Evolutionary conservation across 2,888 invertebrate genomes (phyloP).

Genomic region (Phortica okadai): DNA sequence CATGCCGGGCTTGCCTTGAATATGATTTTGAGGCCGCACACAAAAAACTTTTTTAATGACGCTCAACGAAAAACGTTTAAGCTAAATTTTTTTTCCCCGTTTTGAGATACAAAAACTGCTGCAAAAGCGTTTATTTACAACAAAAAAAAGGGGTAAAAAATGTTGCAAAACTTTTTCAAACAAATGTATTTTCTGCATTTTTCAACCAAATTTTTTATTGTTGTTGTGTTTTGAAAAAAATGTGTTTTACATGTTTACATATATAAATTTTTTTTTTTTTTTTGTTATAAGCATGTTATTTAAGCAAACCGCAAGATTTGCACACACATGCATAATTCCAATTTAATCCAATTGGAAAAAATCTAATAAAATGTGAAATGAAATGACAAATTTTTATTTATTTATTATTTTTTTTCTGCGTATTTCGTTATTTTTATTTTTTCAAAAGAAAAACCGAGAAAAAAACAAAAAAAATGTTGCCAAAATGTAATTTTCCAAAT

Average conservation of each 20-base stretch:
- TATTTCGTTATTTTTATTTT: no score
- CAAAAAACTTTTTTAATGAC: conserved; percentile 17
- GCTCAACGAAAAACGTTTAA: conserved; percentile 1
- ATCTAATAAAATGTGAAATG: background rate
- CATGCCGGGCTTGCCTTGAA: background rate
- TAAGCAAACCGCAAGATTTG: background rate
- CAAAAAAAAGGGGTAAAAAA: background rate
- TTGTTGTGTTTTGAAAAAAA: background rate
- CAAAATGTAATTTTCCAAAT: no score
- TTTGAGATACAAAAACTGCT: background rate
- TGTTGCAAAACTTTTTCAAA: background rate
- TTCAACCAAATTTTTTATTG: background rate
- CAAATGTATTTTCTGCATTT: background rate
- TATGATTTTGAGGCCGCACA: conserved; percentile 8
- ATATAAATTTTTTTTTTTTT: background rate
- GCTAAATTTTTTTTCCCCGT: background rate
- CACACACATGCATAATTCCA: background rate
- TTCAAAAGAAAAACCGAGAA: no score
- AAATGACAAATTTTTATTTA: background rate
- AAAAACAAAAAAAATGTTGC: no score
- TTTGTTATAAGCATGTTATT: background rate
- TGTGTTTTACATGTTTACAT: background rate
- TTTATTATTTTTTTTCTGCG: background rate
- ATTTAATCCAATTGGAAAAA: background rate
- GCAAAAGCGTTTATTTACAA: background rate